A percentile compares a stretch with the other conserved stretches of the same genome.
Evolutionary conservation across 2,888 invertebrate genomes (phyloP).

Genomic region (Aricia artaxerxes): DNA sequence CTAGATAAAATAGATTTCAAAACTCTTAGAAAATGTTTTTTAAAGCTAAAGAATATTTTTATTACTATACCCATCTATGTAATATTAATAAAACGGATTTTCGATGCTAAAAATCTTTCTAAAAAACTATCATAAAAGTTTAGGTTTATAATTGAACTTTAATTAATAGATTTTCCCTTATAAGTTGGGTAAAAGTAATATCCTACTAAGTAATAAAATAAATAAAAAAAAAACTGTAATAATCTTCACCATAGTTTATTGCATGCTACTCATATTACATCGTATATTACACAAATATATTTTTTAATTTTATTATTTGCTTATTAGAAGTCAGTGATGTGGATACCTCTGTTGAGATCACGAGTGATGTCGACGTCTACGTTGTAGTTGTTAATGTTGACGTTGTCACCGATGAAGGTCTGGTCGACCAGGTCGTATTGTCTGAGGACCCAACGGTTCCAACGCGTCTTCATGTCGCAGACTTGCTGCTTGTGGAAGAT

Average conservation of each 20-base stretch:
- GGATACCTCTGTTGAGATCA: conserved; percentile 32
- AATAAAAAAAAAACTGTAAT: neutral
- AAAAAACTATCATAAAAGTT: no score
- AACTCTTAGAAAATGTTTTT: no score
- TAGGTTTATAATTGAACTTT: no score
- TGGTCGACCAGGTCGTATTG: conserved; percentile 56
- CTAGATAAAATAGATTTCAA: no score
- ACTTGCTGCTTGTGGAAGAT: conserved; percentile 81
- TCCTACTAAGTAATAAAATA: neutral
- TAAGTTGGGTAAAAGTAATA: neutral
- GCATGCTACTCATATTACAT: neutral
- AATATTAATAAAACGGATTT: no score
- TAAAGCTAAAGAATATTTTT: no score
- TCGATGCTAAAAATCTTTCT: no score
- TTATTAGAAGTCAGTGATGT: conserved; percentile 1
- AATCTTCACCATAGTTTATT: neutral
- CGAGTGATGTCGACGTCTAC: conserved; percentile 53
- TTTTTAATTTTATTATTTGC: neutral
- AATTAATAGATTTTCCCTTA: neutral
- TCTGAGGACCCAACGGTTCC: conserved; percentile 60
- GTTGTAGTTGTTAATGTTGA: conserved; percentile 46
- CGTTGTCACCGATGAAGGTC: conserved; percentile 49
- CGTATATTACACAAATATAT: neutral
- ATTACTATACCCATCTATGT: no score
- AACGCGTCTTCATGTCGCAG: conserved; percentile 68